Evolutionary conservation across 2,888 invertebrate genomes (phyloP).

Genomic region (Sesia apiformis): DNA sequence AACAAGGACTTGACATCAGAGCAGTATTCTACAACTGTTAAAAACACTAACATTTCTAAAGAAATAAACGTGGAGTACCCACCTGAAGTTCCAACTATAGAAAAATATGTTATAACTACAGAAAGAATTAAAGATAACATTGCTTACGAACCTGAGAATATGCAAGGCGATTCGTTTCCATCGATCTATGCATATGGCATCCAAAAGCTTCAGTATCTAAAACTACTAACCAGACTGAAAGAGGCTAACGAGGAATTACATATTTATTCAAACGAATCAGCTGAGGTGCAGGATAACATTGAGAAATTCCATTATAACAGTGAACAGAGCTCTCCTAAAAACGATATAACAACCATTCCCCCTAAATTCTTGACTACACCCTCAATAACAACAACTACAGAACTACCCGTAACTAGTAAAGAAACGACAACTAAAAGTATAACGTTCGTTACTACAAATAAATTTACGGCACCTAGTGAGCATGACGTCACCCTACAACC

Average conservation of each 20-base stretch:
- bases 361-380: slow-evolving; percentile 11
- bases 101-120: slow-evolving; percentile 11
- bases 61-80: slow-evolving; percentile 20
- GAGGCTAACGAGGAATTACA: slow-evolving; percentile 53
- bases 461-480: slow-evolving; percentile 30
- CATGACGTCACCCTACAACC: slow-evolving; percentile 33
- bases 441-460: slow-evolving; percentile 26
- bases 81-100: slow-evolving; percentile 14
- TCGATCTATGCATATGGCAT: slow-evolving; percentile 56
- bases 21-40: slow-evolving; percentile 9
- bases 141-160: slow-evolving; percentile 54
- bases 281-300: slow-evolving; percentile 30
- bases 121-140: slow-evolving; percentile 19
- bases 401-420: slow-evolving; percentile 21
- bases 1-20: background rate
- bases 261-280: slow-evolving; percentile 46
- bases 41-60: slow-evolving; percentile 3
- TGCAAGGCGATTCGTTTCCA: slow-evolving; percentile 59
- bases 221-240: slow-evolving; percentile 46
- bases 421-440: slow-evolving; percentile 18
- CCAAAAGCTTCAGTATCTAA: slow-evolving; percentile 55
- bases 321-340: slow-evolving; percentile 17
- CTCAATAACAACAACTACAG: slow-evolving; percentile 13
- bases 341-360: slow-evolving; percentile 13
- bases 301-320: slow-evolving; percentile 47